Percentiles rank a stretch among this genome's conserved stretches.
Conservation (phyloP, 1,140 invertebrate species). For the Steinernema feltiae region DNA sequence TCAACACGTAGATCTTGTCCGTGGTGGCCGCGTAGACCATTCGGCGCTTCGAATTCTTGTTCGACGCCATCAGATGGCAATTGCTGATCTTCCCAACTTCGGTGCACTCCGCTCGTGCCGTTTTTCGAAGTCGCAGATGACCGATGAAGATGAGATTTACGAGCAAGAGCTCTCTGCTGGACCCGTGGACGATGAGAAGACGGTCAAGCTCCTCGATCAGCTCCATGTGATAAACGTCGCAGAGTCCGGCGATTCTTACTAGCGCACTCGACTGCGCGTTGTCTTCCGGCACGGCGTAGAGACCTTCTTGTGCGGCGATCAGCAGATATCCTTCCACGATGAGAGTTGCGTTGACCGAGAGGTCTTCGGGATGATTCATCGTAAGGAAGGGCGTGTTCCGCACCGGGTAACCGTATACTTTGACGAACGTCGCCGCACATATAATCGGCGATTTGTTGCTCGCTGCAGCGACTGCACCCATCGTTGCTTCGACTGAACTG, state of each 20-base stretch:
- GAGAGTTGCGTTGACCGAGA: background rate
- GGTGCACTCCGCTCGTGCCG: background rate
- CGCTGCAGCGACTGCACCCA: constrained; percentile 5
- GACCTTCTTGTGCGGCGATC: constrained; percentile 11
- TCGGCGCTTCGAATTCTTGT: background rate
- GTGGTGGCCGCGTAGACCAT: background rate
- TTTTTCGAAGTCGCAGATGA: background rate
- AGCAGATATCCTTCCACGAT: background rate
- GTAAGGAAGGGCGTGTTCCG: background rate
- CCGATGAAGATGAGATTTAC: background rate
- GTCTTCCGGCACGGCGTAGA: background rate
- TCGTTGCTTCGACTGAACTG: background rate
- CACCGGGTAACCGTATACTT: background rate
- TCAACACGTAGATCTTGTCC: constrained; percentile 2
- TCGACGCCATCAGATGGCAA: background rate
- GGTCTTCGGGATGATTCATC: background rate
- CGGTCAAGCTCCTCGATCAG: background rate
- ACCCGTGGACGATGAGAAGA: background rate
- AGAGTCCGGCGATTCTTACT: background rate
- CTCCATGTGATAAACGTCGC: constrained; percentile 5
- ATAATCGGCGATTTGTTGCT: background rate
- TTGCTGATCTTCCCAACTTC: background rate
- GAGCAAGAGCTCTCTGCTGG: background rate
- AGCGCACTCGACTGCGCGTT: background rate
- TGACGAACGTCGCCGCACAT: background rate